Percentiles rank a stretch among this genome's conserved stretches.
phyloP scores from a whole-genome alignment of 1,140 invertebrate genomes.

The Agrilus planipennis region DNA sequence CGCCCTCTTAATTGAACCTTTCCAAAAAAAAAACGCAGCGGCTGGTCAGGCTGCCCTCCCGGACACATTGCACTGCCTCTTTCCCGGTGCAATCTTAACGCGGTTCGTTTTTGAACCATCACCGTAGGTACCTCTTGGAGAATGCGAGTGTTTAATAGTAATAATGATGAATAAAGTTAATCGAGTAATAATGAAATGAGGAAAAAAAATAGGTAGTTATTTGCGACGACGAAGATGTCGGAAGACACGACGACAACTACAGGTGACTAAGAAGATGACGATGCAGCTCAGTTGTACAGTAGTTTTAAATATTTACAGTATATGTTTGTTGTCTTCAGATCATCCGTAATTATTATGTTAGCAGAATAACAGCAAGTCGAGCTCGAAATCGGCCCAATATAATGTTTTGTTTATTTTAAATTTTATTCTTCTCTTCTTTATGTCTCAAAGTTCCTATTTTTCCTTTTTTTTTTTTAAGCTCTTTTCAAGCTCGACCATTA shows the following conservation, averaged over 20 bases:
- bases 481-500: neutral
- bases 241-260: too few relatives aligned
- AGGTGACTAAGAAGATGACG: too few relatives aligned
- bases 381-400: too few relatives aligned
- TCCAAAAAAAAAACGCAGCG: neutral
- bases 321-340: constrained; percentile 6
- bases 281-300: constrained; percentile 29
- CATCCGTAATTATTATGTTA: constrained; percentile 1
- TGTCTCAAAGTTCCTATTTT: constrained; percentile 1
- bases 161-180: too few relatives aligned
- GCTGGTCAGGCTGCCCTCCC: neutral
- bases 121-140: constrained; percentile 33
- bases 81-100: constrained; percentile 28
- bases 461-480: neutral
- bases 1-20: too few relatives aligned
- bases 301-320: constrained; percentile 21
- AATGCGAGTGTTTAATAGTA: constrained; percentile 28
- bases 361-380: too few relatives aligned
- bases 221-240: too few relatives aligned
- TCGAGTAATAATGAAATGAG: too few relatives aligned
- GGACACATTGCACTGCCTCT: constrained; percentile 20
- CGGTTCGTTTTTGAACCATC: constrained; percentile 29
- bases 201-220: too few relatives aligned
- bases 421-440: constrained; percentile 2
- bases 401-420: neutral